Evolutionary conservation across 2,888 invertebrate genomes (phyloP), one percentile per base, ranked within the genome.

Genomic region (Anoncus sp.): DNA sequence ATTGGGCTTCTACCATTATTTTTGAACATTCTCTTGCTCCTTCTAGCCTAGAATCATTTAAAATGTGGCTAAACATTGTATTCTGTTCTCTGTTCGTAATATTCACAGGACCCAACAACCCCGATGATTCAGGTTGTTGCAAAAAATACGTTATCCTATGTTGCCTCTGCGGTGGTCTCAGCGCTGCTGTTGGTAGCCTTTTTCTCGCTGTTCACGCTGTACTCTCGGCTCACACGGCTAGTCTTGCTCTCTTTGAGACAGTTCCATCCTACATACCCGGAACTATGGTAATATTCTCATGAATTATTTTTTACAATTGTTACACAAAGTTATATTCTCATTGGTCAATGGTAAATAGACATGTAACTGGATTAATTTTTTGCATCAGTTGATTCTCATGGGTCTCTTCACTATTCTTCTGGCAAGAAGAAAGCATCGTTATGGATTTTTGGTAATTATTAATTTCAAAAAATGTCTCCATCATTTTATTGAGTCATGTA

Each of bases 221-320:
- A 81, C 93, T 97, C 75, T 93, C 96, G 24, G 94, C 96, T 2
- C 95, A 96, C 90, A 97, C 97, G 63, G 89, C 90, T 86, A 85
- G 92, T 86, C 87, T 91, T 60, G 88, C 90, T 55, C 88, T 97
- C 87, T 95, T 98, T 91, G 98, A 98, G 93, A 97, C 98, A 0
- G 96, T 98, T 84, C 98, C 98, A n/a, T 97, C 97, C 6, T 98
- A 98, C 88, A 97, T 98, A 84, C 97, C 97, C 45, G 97, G 97
- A 75, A 95, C 96, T 82, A 95, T 97, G 96, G 98, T 98, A 92
- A 94, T 93, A 10, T 62, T 45, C 7, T 31, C 31, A 31, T 31
- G 31, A n/a, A n/a, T n/a, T 51, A 51, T 10, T 12, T 38, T 4
- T 2, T 38, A 38, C 12, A 12, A 38, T n/a, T n/a, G n/a, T n/a